Conservation (phyloP, 2,888 invertebrate species). For the Nesidiocoris tenuis region DNA sequence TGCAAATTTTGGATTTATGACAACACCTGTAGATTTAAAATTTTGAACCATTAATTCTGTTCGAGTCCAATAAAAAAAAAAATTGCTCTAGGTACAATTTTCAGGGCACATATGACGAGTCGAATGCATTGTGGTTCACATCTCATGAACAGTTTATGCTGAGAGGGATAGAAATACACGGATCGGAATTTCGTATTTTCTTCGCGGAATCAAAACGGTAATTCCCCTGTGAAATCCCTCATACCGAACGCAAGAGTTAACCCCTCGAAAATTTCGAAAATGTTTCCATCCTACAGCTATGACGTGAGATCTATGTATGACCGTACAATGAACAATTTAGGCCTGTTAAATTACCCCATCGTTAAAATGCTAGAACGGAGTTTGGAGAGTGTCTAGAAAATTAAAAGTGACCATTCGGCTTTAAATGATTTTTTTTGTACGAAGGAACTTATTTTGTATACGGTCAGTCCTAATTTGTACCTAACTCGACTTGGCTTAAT, state of each 20-base stretch:
- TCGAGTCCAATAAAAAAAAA: no score
- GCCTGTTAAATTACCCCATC: constrained; percentile 8
- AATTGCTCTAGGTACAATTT: no score
- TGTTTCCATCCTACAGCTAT: not conserved
- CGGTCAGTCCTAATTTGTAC: constrained; percentile 48
- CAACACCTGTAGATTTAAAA: no score
- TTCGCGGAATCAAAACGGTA: no score
- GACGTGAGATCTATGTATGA: constrained; percentile 21
- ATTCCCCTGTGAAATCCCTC: no score
- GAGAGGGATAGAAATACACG: not conserved
- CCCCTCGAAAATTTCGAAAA: no score
- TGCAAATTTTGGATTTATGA: no score
- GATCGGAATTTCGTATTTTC: not conserved
- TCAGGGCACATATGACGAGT: no score
- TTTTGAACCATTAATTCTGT: no score
- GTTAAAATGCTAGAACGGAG: not conserved
- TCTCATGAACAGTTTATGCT: constrained; percentile 23
- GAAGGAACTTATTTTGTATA: constrained; percentile 48
- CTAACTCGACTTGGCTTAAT: constrained; percentile 37
- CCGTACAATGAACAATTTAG: constrained; percentile 26
- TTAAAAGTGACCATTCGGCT: not conserved
- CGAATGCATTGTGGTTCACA: no score
- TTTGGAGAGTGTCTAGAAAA: not conserved
- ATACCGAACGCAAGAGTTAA: no score
- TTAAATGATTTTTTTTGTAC: not conserved